phyloP scores from a whole-genome alignment of 2,113 vertebrate species.

The Pitta sordida region DNA sequence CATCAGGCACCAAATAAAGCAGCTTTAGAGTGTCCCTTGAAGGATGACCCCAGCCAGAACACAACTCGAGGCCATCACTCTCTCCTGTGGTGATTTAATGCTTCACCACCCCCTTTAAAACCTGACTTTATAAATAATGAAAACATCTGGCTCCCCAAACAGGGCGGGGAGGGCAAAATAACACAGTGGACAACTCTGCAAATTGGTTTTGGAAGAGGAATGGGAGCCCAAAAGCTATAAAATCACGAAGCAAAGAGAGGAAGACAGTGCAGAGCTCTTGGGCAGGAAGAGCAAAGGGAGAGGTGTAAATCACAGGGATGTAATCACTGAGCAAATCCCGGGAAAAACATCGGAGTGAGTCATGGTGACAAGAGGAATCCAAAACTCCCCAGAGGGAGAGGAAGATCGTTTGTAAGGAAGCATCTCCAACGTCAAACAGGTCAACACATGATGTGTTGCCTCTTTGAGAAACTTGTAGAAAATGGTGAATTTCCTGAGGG shows the following conservation, averaged over 20 bases:
- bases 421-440: fast-evolving
- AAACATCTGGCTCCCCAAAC: not conserved
- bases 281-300: not conserved
- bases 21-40: not conserved
- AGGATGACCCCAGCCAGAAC: not conserved
- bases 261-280: not conserved
- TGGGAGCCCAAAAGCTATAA: not conserved
- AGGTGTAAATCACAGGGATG: not conserved
- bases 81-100: not conserved
- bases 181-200: not conserved
- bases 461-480: not conserved
- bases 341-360: not conserved
- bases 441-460: not conserved
- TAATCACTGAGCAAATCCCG: fast-evolving
- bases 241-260: not conserved
- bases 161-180: not conserved
- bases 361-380: not conserved
- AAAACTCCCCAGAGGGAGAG: not conserved
- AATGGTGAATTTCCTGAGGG: not conserved
- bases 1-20: not conserved
- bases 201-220: not conserved
- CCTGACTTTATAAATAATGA: not conserved
- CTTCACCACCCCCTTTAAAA: not conserved
- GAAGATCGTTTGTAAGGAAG: not conserved
- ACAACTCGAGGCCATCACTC: not conserved